phyloP scores from a whole-genome alignment of 92 coral and sea anemone species.

The Ricordea florida region DNA sequence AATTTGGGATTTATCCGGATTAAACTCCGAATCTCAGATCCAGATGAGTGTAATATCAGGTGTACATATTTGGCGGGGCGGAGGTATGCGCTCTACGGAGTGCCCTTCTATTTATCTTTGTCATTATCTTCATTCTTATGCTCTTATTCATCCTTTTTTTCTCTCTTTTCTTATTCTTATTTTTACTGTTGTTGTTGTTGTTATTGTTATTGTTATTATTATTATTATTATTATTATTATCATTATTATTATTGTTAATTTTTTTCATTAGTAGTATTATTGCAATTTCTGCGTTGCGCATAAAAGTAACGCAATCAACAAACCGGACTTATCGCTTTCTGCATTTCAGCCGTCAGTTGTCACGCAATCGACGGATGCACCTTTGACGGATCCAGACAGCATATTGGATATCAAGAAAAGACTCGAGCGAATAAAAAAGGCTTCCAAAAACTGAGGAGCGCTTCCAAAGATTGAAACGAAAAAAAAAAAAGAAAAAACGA shows the following conservation, averaged over 20 bases:
- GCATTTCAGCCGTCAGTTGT: slow-evolving; percentile 23
- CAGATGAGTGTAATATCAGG: too few species aligned
- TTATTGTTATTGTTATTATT: neutral
- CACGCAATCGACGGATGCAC: slow-evolving; percentile 22
- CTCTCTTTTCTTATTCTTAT: neutral
- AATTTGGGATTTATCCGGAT: too few species aligned
- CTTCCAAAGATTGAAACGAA: too few species aligned
- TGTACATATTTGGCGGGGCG: too few species aligned
- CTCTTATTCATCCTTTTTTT: neutral
- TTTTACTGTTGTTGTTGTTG: neutral
- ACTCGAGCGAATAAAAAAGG: slow-evolving; percentile 67
- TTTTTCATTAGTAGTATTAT: neutral
- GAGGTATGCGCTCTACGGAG: too few species aligned
- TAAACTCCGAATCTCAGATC: too few species aligned
- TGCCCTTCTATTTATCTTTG: neutral
- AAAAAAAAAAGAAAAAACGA: neutral
- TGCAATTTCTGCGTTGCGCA: too few species aligned
- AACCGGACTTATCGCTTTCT: neutral
- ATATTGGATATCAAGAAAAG: slow-evolving; percentile 68
- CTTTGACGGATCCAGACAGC: slow-evolving; percentile 22
- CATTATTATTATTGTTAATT: neutral
- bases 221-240: neutral
- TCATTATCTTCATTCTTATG: neutral
- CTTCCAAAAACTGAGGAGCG: slow-evolving; percentile 42
- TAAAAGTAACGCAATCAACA: too few species aligned